A percentile compares a stretch with the other conserved stretches of the same genome.
phyloP scores from a whole-genome alignment of 2,888 invertebrate species.

The Euspilapteryx auroguttella region DNA sequence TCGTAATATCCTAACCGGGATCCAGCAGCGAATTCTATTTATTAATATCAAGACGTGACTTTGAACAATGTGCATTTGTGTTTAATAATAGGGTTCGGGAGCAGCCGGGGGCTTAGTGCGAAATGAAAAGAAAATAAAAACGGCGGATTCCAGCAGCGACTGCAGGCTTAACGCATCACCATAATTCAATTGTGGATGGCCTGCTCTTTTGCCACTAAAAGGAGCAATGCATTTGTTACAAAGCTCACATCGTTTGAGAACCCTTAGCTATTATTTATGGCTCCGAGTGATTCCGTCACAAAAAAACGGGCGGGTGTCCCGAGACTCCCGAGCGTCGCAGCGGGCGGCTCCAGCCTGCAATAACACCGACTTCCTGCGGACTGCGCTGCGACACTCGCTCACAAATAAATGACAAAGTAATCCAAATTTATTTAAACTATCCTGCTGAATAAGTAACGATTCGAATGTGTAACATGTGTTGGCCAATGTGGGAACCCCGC shows the following conservation, averaged over 20 bases:
- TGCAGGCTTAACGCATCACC: slow-evolving; percentile 54
- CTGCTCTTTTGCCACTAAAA: slow-evolving; percentile 50
- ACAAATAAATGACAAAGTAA: slow-evolving; percentile 20
- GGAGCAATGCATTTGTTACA: slow-evolving; percentile 59
- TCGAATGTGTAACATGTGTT: slow-evolving; percentile 50
- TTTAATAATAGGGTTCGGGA: slow-evolving; percentile 24
- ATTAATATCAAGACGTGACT: slow-evolving; percentile 25
- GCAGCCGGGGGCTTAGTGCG: slow-evolving; percentile 28
- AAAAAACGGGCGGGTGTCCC: slow-evolving; percentile 59
- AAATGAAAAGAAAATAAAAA: slow-evolving; percentile 47
- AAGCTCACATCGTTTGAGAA: slow-evolving; percentile 45
- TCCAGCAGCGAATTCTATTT: neutral
- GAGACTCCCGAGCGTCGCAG: slow-evolving; percentile 56
- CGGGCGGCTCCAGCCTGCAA: slow-evolving; percentile 59
- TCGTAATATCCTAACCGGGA: neutral
- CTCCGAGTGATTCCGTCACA: slow-evolving; percentile 49
- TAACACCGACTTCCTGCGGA: slow-evolving; percentile 57
- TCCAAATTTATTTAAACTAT: slow-evolving; percentile 55
- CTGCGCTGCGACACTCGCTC: too few species aligned
- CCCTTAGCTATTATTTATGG: slow-evolving; percentile 62
- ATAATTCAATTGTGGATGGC: slow-evolving; percentile 52
- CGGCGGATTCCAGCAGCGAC: slow-evolving; percentile 35
- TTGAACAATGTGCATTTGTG: slow-evolving; percentile 19
- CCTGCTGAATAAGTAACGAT: slow-evolving; percentile 22
- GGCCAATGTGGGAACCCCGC: slow-evolving; percentile 57